A percentile compares a stretch with the other conserved stretches of the same genome.
Conservation (phyloP, 2,113 vertebrate genomes). For the Gallinago jamesoni region DNA sequence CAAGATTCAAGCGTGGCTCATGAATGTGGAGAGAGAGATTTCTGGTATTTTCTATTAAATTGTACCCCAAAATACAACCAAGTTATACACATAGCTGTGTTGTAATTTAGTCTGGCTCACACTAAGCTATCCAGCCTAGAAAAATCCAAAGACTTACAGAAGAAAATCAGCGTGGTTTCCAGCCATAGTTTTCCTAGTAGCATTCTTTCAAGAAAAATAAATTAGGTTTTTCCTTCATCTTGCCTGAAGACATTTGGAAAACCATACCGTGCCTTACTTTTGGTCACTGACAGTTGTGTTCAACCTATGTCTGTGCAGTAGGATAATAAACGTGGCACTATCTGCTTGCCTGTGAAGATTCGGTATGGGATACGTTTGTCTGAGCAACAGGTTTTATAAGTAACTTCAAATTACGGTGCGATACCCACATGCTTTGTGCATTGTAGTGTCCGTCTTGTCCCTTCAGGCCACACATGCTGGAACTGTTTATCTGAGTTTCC, state of each 20-base stretch:
- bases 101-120: background rate
- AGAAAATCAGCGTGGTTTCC: background rate
- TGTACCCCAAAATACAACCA: background rate
- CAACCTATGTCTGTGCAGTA: background rate
- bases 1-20: background rate
- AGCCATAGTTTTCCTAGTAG: background rate
- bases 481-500: background rate
- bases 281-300: background rate
- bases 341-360: background rate
- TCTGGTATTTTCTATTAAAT: background rate
- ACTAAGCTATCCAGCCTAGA: background rate
- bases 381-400: background rate
- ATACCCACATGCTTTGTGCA: background rate
- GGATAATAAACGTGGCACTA: background rate
- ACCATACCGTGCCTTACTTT: background rate
- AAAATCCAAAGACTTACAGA: background rate
- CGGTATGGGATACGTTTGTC: background rate
- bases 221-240: background rate
- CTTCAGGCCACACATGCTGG: rapidly evolving
- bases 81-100: background rate
- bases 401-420: background rate
- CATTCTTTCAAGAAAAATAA: background rate
- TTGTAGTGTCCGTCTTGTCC: background rate
- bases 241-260: background rate
- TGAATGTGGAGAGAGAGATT: background rate